These are phyloP conservation scores for Leptocoma aspasia DNA, from an alignment of 2,113 vertebrate genomes.

Conservation along the genomic window DNA sequence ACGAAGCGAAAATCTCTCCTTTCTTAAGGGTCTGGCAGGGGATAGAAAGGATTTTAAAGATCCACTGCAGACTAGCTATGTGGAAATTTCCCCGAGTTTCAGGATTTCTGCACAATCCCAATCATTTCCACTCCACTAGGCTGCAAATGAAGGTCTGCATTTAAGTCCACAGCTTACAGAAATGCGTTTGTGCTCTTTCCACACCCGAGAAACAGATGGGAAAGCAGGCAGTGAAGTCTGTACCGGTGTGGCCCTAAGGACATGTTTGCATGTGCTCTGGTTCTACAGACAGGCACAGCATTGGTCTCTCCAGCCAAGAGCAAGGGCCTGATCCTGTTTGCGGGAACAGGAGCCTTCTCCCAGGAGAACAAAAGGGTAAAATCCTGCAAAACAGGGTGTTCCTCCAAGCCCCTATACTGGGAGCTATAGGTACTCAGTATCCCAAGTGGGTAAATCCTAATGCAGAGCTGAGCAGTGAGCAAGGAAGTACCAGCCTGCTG, in stretches of 20 bases:
- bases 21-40: background rate
- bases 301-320: rapidly evolving
- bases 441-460: background rate
- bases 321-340: background rate
- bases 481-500: background rate
- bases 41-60: conserved; percentile 10
- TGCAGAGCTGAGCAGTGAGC: background rate
- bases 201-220: background rate
- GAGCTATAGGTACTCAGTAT: background rate
- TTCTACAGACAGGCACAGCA: background rate
- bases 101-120: background rate
- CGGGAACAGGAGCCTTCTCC: background rate
- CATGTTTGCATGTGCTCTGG: background rate
- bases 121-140: background rate
- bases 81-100: background rate
- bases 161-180: background rate
- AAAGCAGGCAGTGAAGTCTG: background rate
- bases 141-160: background rate
- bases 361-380: background rate
- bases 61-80: background rate
- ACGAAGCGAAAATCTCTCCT: background rate
- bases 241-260: rapidly evolving
- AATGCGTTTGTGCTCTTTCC: background rate
- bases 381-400: rapidly evolving
- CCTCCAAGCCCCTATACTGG: rapidly evolving